Evolutionary conservation across 2,113 vertebrate species (phyloP).

Genomic region (Crypturellus undulatus): DNA sequence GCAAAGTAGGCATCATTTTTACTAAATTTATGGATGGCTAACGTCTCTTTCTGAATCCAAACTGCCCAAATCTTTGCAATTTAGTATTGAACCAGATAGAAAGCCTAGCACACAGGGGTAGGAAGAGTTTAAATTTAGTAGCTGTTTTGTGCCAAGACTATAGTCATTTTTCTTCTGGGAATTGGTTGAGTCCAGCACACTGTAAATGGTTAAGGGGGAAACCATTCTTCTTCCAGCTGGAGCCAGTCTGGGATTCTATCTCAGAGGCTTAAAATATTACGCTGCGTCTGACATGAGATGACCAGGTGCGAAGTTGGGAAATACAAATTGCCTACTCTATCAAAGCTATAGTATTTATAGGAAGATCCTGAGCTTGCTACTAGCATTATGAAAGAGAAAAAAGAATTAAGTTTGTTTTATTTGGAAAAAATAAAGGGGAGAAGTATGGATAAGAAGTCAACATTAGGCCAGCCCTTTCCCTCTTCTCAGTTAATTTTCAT

Average conservation of each 20-base stretch:
- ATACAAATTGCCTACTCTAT: slow-evolving; percentile 11
- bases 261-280: slow-evolving; percentile 32
- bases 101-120: slow-evolving; percentile 3
- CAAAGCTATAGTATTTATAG: neutral
- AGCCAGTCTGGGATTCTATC: neutral
- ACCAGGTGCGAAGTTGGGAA: slow-evolving; percentile 28
- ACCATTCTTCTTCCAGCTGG: slow-evolving; percentile 56
- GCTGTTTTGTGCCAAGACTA: slow-evolving; percentile 34
- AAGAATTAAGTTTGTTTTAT: neutral
- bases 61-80: slow-evolving; percentile 24
- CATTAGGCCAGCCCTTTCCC: neutral
- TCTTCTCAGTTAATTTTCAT: neutral
- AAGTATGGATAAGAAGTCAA: neutral
- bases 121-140: slow-evolving; percentile 64
- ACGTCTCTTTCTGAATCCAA: slow-evolving; percentile 13
- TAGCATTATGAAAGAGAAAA: neutral
- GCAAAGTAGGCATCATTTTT: slow-evolving; percentile 10
- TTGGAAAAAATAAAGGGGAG: neutral
- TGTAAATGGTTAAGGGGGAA: slow-evolving; percentile 54
- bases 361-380: neutral
- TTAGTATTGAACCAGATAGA: slow-evolving; percentile 39
- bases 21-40: slow-evolving; percentile 26
- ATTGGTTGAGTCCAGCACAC: slow-evolving; percentile 40
- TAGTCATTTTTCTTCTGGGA: slow-evolving; percentile 64
- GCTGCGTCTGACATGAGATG: slow-evolving; percentile 35